phyloP scores from a whole-genome alignment of 2,888 invertebrate species.

The Cyclophora albipunctata region DNA sequence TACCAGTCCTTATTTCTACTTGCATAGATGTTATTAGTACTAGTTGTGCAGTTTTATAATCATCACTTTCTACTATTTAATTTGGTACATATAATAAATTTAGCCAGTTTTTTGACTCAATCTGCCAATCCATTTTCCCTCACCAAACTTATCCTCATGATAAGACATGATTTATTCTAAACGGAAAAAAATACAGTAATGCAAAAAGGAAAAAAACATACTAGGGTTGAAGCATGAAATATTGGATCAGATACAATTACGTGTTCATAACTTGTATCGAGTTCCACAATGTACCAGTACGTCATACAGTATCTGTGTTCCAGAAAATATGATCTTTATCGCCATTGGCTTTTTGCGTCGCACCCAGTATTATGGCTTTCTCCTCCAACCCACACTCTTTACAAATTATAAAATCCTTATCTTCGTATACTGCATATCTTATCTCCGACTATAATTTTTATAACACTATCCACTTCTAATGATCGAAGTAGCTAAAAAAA shows the following conservation, averaged over 20 bases:
- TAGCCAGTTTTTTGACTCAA: too few relatives aligned
- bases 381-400: conserved; percentile 27
- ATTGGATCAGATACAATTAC: conserved; percentile 22
- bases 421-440: neutral
- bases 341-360: conserved; percentile 4
- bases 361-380: conserved; percentile 7
- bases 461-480: conserved; percentile 1
- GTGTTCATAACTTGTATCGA: conserved; percentile 11
- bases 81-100: too few relatives aligned
- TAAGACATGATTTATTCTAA: too few relatives aligned
- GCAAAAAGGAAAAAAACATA: too few relatives aligned
- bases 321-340: conserved; percentile 8
- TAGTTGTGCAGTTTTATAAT: too few relatives aligned
- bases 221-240: conserved; percentile 17
- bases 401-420: conserved; percentile 12
- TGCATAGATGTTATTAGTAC: too few relatives aligned
- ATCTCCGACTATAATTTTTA: neutral
- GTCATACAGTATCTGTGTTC: conserved; percentile 4
- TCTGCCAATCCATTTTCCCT: too few relatives aligned
- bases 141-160: too few relatives aligned
- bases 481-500: neutral
- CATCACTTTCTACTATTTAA: too few relatives aligned
- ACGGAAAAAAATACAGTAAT: too few relatives aligned
- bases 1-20: too few relatives aligned
- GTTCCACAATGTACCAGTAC: conserved; percentile 12